A percentile compares a stretch with the other conserved stretches of the same genome.
phyloP scores from a whole-genome alignment of 2,888 invertebrate genomes.

The Epiblema foenella region DNA sequence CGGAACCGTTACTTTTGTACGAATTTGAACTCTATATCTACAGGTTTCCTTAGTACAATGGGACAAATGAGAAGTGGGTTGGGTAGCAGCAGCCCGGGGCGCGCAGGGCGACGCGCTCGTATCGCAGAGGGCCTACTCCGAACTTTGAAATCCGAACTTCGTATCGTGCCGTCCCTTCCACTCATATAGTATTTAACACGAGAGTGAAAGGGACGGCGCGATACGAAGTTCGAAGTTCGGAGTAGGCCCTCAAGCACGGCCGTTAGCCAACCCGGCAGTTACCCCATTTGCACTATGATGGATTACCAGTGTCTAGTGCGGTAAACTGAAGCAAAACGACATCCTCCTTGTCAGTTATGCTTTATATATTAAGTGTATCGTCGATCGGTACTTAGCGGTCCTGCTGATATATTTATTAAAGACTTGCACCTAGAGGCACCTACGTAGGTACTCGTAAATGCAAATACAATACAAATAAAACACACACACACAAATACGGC shows the following conservation, averaged over 20 bases:
- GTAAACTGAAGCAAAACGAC: constrained; percentile 57
- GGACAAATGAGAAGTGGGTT: constrained; percentile 11
- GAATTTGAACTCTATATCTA: constrained; percentile 20
- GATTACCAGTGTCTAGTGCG: constrained; percentile 63
- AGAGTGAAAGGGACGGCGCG: too few species aligned
- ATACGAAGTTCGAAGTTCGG: too few species aligned
- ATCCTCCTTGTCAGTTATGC: constrained; percentile 28
- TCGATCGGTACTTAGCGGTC: constrained; percentile 8
- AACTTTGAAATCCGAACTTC: too few species aligned
- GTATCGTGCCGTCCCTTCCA: too few species aligned
- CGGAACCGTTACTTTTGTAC: constrained; percentile 20
- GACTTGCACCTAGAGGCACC: too few species aligned
- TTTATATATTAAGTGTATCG: constrained; percentile 12
- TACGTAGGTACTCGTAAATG: too few species aligned
- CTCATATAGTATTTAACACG: too few species aligned
- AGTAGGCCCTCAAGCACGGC: too few species aligned
- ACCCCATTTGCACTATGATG: constrained; percentile 62
- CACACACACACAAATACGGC: not conserved
- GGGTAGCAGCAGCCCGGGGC: not conserved
- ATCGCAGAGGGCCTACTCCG: too few species aligned
- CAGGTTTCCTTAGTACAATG: not conserved
- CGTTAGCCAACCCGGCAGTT: constrained; percentile 50
- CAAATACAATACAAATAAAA: too few species aligned
- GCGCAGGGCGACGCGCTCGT: constrained; percentile 21
- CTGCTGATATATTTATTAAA: not conserved